Percentiles rank a stretch among this genome's conserved stretches.
Conservation (phyloP, 2,888 invertebrate genomes). For the Nemapogon koenigi region DNA sequence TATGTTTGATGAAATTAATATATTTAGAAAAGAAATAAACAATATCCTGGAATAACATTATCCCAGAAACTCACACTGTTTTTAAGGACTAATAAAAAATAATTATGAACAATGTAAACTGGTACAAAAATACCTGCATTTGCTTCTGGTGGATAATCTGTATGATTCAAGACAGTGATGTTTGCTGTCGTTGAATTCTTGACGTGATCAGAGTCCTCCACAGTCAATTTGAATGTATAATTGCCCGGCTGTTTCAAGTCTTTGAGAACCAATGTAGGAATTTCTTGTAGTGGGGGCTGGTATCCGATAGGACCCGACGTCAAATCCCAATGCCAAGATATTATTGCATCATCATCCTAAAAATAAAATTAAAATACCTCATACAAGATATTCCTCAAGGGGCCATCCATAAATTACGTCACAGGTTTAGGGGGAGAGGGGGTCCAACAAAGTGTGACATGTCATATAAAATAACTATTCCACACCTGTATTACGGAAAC, state of each 20-base stretch:
- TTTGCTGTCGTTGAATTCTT: conserved; percentile 87
- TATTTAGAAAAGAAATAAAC: too few species aligned
- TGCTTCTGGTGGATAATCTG: conserved; percentile 94
- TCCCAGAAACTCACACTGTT: too few species aligned
- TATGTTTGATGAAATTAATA: too few species aligned
- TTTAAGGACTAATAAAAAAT: too few species aligned
- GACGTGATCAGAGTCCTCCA: conserved; percentile 89
- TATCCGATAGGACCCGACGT: conserved; percentile 88
- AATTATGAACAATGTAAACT: too few species aligned
- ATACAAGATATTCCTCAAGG: too few species aligned
- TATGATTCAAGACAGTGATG: conserved; percentile 88
- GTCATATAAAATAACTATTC: too few species aligned
- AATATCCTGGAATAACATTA: too few species aligned
- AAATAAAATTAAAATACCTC: not conserved
- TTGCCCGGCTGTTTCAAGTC: conserved; percentile 87
- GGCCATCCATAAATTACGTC: too few species aligned
- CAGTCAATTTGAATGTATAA: conserved; percentile 88
- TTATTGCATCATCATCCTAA: conserved; percentile 82
- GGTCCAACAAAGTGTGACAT: too few species aligned
- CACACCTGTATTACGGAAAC: too few species aligned
- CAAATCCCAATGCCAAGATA: conserved; percentile 92
- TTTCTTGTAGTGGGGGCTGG: conserved; percentile 79
- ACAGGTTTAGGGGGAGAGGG: too few species aligned
- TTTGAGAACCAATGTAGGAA: conserved; percentile 82
- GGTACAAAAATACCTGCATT: conserved; percentile 90